Percentiles rank a stretch among this genome's conserved stretches.
phyloP scores from a whole-genome alignment of 1,140 invertebrate genomes.

The Conopomorpha cramerella region DNA sequence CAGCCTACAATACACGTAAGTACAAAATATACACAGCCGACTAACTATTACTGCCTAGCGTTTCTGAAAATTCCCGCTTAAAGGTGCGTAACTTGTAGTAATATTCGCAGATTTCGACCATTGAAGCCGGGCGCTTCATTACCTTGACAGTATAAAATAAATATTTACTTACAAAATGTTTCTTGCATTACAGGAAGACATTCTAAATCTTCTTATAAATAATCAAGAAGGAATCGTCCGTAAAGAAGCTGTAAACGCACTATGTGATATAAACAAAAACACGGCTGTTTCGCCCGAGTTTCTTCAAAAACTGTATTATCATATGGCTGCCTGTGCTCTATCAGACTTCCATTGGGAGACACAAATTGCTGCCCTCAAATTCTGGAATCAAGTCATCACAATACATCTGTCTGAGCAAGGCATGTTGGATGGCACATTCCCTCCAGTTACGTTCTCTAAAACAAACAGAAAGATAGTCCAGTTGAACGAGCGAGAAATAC shows the following conservation, averaged over 20 bases:
- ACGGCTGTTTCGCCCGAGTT: constrained; percentile 61
- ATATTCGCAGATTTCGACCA: too few species aligned
- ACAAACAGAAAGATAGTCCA: constrained; percentile 76
- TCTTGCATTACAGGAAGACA: constrained; percentile 61
- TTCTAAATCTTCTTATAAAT: constrained; percentile 64
- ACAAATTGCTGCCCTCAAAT: constrained; percentile 69
- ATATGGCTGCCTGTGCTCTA: constrained; percentile 66
- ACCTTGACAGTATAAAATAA: too few species aligned
- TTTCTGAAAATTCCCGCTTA: too few species aligned
- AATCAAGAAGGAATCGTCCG: constrained; percentile 78
- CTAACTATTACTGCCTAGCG: too few species aligned
- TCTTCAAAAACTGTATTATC: constrained; percentile 54
- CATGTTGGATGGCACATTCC: constrained; percentile 78
- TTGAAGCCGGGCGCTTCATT: too few species aligned
- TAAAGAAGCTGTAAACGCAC: constrained; percentile 68
- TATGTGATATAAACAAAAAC: constrained; percentile 69
- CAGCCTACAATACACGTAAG: too few species aligned
- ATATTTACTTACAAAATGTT: constrained; percentile 7
- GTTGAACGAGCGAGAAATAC: constrained; percentile 70
- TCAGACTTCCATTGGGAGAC: constrained; percentile 81
- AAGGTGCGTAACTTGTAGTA: too few species aligned
- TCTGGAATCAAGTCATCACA: constrained; percentile 72
- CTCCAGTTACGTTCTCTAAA: constrained; percentile 76
- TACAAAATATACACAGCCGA: too few species aligned
- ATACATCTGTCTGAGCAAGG: constrained; percentile 71